phyloP scores from a whole-genome alignment of 2,113 vertebrate genomes.

The Egretta garzetta region DNA sequence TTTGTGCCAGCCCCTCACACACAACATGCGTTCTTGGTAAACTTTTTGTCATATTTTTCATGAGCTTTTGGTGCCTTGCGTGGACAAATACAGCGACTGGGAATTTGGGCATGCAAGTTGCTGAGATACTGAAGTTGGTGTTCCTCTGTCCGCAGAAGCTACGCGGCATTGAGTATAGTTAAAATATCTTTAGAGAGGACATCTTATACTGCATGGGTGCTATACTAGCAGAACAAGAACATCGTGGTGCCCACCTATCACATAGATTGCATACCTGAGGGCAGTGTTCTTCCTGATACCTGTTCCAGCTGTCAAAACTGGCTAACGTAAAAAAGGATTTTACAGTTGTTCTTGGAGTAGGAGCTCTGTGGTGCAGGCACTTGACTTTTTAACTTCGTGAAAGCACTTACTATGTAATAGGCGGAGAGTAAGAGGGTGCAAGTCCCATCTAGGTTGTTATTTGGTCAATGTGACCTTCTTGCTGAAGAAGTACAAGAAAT shows the following conservation, averaged over 20 bases:
- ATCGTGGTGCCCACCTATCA: rapidly evolving
- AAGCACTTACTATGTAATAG: background rate
- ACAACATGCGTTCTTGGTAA: background rate
- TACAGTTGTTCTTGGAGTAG: background rate
- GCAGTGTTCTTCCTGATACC: background rate
- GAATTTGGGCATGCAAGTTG: background rate
- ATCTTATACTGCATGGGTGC: too few species aligned
- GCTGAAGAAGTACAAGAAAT: background rate
- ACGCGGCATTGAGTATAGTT: background rate
- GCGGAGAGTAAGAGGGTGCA: background rate
- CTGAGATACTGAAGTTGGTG: background rate
- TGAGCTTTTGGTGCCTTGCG: background rate
- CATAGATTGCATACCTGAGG: background rate
- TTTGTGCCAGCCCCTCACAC: background rate
- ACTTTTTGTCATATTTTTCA: background rate
- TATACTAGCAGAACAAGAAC: background rate
- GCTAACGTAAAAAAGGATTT: background rate
- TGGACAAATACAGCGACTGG: background rate
- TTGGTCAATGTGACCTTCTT: background rate
- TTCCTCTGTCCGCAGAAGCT: background rate
- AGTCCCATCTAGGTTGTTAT: background rate
- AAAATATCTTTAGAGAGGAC: background rate
- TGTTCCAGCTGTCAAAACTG: background rate
- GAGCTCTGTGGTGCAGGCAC: background rate
- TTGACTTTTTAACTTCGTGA: background rate